Evolutionary conservation across 2,797 vertebrate genomes (phyloP), one percentile per base, ranked within the genome.

Genomic region (Cossypha caffra): DNA sequence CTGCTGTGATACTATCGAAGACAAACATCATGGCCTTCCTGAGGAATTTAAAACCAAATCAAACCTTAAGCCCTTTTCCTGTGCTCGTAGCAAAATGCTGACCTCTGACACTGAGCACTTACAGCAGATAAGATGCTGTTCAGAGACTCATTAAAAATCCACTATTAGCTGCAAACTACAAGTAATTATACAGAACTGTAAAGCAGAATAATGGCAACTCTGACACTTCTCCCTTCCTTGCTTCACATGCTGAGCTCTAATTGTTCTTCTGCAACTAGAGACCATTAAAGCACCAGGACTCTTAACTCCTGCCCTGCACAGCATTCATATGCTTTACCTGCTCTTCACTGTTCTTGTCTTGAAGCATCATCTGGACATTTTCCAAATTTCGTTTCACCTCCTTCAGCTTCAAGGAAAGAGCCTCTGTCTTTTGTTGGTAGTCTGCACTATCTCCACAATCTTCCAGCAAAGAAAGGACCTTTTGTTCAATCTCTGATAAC

Each of bases 401-500:
- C 93, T 98, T 98, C 88, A 99, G 98, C 95, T 98, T 99, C 92
- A 97, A 86, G 72, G 98, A 98, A 54, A 99, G 98, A 9, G 96
- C 95, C 90, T 99, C 98, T 0, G 97, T 98, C 84, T 98, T 98
- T 26, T 97, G 96, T 9, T 98, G 97, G 38, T 96, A 94, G 63
- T 96, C 88, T 73, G 84, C 79, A 26, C 87, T 93, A 28, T 97
- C 97, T 92, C 96, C 98, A 95, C 95, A 97, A 38, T 94, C 88
- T n/a, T 97, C 97, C 35, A 98, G 72, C 75, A 99, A 94, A 64
- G 85, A 90, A 73, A 94, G 77, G 9, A 99, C 97, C 92, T 98
- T 99, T 96, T 98, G 98, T 96, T 99, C 99, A 47, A 99, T 98
- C 96, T 99, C 98, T 87, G 98, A 97, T 91, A 99, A 98, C 98